Base-by-base conservation (phyloP, 1,140 invertebrate species). In the Cotesia typhae region DNA sequence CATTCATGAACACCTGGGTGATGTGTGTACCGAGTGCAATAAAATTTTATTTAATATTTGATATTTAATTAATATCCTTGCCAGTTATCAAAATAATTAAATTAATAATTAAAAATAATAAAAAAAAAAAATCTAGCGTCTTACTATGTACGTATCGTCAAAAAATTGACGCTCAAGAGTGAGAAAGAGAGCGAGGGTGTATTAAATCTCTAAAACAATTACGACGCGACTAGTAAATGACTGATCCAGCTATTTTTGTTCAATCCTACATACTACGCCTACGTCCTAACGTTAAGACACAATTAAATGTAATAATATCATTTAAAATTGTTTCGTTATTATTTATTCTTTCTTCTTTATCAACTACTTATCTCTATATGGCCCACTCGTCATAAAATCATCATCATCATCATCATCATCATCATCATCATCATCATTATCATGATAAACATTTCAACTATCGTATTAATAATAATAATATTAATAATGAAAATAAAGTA, bases 141-240 rank as follows among this genome's bases (percentile, higher is more conserved):
- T 57, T 57, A 28, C 28, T 28, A 28, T 28, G 2, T 28, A 28
- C 53, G 17, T 55, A 57, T 9, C 51, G 71, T 37, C 57, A 20
- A 20, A 59, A 28, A 10, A 55, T 55, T 59, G 17, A 59, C 20
- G 17, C 57, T 59, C 20, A 53, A n/a, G 17, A 59, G 66, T 38
- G 28, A 67, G 57, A 67, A 60, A 53, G 66, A 28, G 37, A 52
- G 41, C 64, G 64, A 51, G 41, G 14, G 12, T 51, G 47, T 20
- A 67, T 59, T 36, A 70, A 47, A 69, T 36, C 57, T 35, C 47
- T 55, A 38, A 82, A 84, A 77, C 51, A 71, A 71, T 71, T 57
- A 71, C 81, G 84, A 85, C 79, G 80, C 83, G 86, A 87, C 86
- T 87, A 87, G 86, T 83, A 85, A 86, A 85, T 87, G 86, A 87